Evolutionary conservation across 1,140 invertebrate species (phyloP).

Genomic region (Brachionus plicatilis): DNA sequence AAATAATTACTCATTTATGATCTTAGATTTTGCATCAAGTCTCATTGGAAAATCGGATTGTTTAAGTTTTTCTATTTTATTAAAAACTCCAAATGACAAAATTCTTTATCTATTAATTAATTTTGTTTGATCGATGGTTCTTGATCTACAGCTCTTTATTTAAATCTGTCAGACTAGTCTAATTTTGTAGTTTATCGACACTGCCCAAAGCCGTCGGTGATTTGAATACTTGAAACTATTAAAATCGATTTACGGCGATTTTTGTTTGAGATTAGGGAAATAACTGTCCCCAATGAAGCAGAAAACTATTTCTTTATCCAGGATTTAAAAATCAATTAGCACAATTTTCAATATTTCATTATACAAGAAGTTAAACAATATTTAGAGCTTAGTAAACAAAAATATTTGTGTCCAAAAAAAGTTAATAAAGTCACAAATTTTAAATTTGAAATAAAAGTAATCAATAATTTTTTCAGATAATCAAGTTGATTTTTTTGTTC

Average conservation of each 20-base stretch:
- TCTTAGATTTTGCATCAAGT: not conserved
- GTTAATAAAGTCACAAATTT: not conserved
- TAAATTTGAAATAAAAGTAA: not conserved
- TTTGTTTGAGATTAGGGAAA: not conserved
- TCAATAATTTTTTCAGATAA: not conserved
- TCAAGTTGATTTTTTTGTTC: too few relatives aligned
- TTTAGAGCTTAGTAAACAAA: not conserved
- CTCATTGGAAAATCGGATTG: not conserved
- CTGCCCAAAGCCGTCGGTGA: not conserved
- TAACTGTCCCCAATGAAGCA: not conserved
- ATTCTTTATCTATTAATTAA: not conserved
- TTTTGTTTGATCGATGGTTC: not conserved
- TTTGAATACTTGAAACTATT: not conserved
- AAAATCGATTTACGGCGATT: not conserved
- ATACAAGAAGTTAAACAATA: not conserved
- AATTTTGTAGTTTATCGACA: not conserved
- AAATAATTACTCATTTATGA: not conserved
- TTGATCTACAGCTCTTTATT: not conserved
- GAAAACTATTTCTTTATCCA: not conserved
- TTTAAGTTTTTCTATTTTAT: not conserved
- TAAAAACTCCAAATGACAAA: not conserved
- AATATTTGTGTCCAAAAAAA: not conserved
- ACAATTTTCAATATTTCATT: not conserved
- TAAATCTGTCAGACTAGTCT: not conserved
- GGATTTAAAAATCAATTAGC: not conserved